phyloP scores from a whole-genome alignment of 2,113 vertebrate genomes.

The Nettapus auritus region DNA sequence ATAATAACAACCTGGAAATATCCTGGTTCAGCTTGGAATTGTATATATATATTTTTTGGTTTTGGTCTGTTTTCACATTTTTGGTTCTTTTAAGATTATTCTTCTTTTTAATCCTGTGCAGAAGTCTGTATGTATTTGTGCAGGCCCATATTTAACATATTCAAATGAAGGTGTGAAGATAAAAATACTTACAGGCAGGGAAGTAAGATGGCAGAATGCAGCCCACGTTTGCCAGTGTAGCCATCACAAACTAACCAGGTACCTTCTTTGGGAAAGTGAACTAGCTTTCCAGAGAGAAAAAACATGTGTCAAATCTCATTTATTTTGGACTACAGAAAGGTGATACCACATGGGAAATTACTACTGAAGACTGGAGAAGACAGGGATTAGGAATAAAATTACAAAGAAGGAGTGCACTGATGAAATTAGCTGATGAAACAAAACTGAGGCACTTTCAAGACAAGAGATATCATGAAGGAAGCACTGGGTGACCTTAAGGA shows the following conservation, averaged over 20 bases:
- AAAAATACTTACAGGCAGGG: background rate
- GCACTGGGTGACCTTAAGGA: background rate
- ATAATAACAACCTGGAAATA: too few species aligned
- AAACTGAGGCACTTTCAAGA: background rate
- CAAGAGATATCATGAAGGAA: background rate
- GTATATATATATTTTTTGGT: background rate
- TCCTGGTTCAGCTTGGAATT: background rate
- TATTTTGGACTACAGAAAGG: constrained; percentile 25
- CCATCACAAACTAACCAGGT: background rate
- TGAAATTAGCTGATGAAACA: constrained; percentile 30
- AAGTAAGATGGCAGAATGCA: fast-evolving
- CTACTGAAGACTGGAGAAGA: background rate
- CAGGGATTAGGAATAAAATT: constrained; percentile 10
- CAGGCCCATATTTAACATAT: background rate
- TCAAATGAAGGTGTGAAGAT: background rate
- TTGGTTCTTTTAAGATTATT: background rate
- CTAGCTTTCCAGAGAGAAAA: background rate
- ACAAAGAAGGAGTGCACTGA: background rate
- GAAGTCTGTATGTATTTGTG: background rate
- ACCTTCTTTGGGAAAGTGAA: background rate
- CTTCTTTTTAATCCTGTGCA: background rate
- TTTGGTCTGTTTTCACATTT: background rate
- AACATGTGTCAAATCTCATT: background rate
- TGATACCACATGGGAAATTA: background rate
- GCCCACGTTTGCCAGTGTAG: background rate